Base-by-base conservation (phyloP, 2,888 invertebrate species). In the Steinernema scapterisci region DNA sequence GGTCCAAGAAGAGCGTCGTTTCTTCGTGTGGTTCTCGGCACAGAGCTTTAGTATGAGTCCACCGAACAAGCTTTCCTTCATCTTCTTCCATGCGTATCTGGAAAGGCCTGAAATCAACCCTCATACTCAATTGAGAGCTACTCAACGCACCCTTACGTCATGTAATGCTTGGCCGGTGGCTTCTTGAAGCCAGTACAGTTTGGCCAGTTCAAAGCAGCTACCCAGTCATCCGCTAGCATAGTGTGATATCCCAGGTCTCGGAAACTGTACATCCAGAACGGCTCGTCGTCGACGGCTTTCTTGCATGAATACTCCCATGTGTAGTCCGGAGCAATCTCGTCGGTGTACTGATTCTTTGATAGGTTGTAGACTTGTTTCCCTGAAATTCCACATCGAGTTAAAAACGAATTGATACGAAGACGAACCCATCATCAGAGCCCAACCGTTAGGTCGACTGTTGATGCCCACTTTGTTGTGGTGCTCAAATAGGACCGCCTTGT, bases 111-210 rank as follows among this genome's bases (percentile, higher is more conserved):
- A 3, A 48, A 19, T 54, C 5, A n/a, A 48, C 6, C 5, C 7
- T 48, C 16, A 13, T 7, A 5, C 13, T 48, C 48, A 48, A 19
- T 13, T 13, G 45, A 44, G 45, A 11, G 45, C 45, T n/a, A 9
- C 9, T 38, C 3, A 38, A 38, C 3, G 3, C 2, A 19, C 21
- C 16, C 27, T 48, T 72, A 75, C 75, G 19, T 70, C 73, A 76
- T 73, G 43, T 52, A 52, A 27, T 76, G 76, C 44, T 76, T 27
- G 0, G 73, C 74, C 11, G 76, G 73, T 11, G 44, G 5, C 27
- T n/a, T 21, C 1, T 16, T 21, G 13, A 75, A 63, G 6, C 76
- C 76, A 5, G 7, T 43, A 19, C 76, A 76, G 27, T 70, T 38
- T 21, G 70, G 73, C 43, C 56, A 76, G 25, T 70, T 73, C 0